Percentiles rank a stretch among this genome's conserved stretches.
phyloP scores from a whole-genome alignment of 2,113 vertebrate genomes.

The Ceyx cyanopectus region DNA sequence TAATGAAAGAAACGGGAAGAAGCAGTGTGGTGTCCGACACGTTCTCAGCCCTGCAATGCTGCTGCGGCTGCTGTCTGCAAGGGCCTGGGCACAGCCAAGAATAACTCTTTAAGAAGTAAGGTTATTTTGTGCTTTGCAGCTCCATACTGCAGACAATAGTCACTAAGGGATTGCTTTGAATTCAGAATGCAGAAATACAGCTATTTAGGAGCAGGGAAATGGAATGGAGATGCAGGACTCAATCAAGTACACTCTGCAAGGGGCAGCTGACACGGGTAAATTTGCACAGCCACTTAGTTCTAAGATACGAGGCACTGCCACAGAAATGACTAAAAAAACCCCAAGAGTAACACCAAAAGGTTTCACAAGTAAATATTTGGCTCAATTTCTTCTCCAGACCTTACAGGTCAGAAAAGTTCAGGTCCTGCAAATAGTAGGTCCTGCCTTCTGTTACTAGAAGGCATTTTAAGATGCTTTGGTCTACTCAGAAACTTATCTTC shows the following conservation, averaged over 20 bases:
- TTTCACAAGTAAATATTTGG: not conserved
- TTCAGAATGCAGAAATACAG: not conserved
- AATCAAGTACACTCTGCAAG: not conserved
- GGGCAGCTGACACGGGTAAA: not conserved
- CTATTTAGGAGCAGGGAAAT: not conserved
- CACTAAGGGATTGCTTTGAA: not conserved
- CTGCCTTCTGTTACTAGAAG: not conserved
- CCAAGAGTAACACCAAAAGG: not conserved
- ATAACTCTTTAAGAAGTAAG: not conserved
- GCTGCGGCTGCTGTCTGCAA: not conserved
- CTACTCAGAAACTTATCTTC: not conserved
- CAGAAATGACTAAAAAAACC: rapidly evolving
- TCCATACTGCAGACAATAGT: not conserved
- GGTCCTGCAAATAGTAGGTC: not conserved
- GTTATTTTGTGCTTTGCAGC: not conserved
- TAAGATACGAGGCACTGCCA: not conserved
- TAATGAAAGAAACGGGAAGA: not conserved
- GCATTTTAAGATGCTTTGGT: not conserved
- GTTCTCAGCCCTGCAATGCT: rapidly evolving
- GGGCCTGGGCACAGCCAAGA: not conserved
- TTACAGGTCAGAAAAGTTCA: not conserved
- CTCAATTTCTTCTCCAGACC: not conserved
- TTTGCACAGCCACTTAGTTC: not conserved
- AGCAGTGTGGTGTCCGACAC: rapidly evolving
- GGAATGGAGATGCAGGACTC: not conserved